Base-by-base conservation (phyloP, 2,888 invertebrate genomes). In the Odontothrips loti region DNA sequence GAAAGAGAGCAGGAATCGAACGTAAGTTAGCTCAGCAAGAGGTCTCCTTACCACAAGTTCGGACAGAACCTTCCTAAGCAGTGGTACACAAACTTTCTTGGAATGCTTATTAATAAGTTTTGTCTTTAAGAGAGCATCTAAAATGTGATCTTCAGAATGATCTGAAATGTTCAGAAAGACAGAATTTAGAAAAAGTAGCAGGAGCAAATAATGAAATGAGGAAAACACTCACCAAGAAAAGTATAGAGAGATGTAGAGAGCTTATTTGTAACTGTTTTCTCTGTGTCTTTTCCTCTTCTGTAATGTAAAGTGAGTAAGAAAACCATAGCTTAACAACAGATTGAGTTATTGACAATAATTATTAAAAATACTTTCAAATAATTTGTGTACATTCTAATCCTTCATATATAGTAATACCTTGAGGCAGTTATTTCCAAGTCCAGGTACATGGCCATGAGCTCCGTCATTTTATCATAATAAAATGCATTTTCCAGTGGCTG, bases 401-500 rank as follows among this genome's bases (percentile, higher is more conserved):
- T 58, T 58, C 17, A 20, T 75, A 15, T 58, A 15, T 1, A 58
- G 58, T 27, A 80, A 47, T 83, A 84, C 84, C 84, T 87, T 84
- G 88, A 85, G 80, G 87, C 87, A 83, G 87, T 87, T 79, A 89
- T 85, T 85, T 88, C 88, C 86, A 88, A 86, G 82, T 88, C 88
- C 84, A 88, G 85, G 83, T 88, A 88, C 85, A 87, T 85, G 15
- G 88, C 87, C 83, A 89, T 84, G 58, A 89, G 84, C 83, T 88
- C 86, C 48, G 88, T 87, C 88, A 88, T 88, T 81, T 86, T 85
- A 82, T 87, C 87, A 84, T 88, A 85, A 84, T 88, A 88, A 80
- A 84, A 83, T 79, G 85, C 84, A 82, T 85, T 86, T 84, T 87
- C 86, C 80, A 86, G 83, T 43, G 86, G 85, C 87, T 88, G 85